phyloP scores from a whole-genome alignment of 2,888 invertebrate species.

The Athalia circularis region DNA sequence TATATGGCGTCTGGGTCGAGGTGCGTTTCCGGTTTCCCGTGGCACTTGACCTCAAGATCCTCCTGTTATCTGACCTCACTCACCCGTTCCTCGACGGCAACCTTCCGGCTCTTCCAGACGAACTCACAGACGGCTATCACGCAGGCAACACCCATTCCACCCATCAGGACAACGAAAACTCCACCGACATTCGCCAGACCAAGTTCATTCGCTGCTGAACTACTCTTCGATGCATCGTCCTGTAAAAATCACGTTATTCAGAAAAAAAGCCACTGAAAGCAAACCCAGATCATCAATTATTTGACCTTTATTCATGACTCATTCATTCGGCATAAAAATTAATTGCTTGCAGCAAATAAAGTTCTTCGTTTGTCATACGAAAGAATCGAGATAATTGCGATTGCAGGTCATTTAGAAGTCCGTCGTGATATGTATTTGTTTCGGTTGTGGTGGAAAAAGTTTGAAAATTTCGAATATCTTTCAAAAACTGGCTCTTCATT shows the following conservation, averaged over 20 bases:
- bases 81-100: constrained; percentile 93
- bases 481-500: too few species aligned
- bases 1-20: constrained; percentile 67
- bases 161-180: constrained; percentile 96
- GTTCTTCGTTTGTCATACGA: too few species aligned
- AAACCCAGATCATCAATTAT: too few species aligned
- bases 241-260: constrained; percentile 64
- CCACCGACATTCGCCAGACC: constrained; percentile 97
- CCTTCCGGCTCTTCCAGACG: constrained; percentile 95
- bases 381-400: too few species aligned
- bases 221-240: constrained; percentile 91
- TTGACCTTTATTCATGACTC: too few species aligned
- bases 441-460: too few species aligned
- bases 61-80: constrained; percentile 73
- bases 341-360: too few species aligned
- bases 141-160: constrained; percentile 93
- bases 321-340: too few species aligned
- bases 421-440: too few species aligned
- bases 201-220: constrained; percentile 91
- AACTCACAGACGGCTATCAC: constrained; percentile 97
- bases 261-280: constrained; percentile 42
- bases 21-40: constrained; percentile 57
- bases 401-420: too few species aligned
- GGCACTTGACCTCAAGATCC: constrained; percentile 57
- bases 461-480: too few species aligned